Conservation (phyloP, 1,140 invertebrate species). For the Hirudo medicinalis region DNA sequence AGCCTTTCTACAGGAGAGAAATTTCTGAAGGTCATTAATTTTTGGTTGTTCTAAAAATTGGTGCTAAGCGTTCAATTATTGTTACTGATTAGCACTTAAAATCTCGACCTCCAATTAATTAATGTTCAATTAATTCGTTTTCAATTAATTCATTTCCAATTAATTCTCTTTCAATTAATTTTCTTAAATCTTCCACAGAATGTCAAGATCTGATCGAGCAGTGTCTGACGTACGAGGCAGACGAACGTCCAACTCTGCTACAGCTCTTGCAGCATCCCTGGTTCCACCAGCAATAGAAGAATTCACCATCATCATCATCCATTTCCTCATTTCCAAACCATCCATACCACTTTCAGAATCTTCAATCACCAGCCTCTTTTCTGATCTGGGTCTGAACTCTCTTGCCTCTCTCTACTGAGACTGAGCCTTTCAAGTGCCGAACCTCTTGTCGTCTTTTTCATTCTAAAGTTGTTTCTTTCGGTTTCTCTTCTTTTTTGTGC, state of each 20-base stretch:
- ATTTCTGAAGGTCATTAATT: conserved; percentile 40
- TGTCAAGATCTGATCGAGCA: conserved; percentile 49
- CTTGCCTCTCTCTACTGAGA: too few species aligned
- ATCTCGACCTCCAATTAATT: too few species aligned
- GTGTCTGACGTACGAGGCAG: conserved; percentile 47
- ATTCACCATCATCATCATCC: neutral
- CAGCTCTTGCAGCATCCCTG: conserved; percentile 51
- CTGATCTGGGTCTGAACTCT: too few species aligned
- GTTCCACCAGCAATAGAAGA: conserved; percentile 30
- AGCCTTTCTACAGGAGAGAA: conserved; percentile 39
- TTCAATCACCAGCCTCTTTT: neutral
- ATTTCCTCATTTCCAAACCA: neutral
- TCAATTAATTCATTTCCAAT: too few species aligned
- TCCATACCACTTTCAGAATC: neutral
- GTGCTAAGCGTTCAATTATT: neutral
- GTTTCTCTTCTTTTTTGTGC: too few species aligned
- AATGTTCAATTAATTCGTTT: too few species aligned
- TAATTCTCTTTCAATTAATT: too few species aligned
- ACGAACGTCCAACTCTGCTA: conserved; percentile 45
- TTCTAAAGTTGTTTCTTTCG: too few species aligned
- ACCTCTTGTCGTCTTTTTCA: too few species aligned
- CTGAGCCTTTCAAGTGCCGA: too few species aligned
- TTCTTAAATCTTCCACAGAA: conserved; percentile 34
- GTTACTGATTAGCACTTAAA: too few species aligned
- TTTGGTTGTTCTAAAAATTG: neutral